Conservation (phyloP, 2,797 vertebrate genomes). For the Microhierax caerulescens region DNA sequence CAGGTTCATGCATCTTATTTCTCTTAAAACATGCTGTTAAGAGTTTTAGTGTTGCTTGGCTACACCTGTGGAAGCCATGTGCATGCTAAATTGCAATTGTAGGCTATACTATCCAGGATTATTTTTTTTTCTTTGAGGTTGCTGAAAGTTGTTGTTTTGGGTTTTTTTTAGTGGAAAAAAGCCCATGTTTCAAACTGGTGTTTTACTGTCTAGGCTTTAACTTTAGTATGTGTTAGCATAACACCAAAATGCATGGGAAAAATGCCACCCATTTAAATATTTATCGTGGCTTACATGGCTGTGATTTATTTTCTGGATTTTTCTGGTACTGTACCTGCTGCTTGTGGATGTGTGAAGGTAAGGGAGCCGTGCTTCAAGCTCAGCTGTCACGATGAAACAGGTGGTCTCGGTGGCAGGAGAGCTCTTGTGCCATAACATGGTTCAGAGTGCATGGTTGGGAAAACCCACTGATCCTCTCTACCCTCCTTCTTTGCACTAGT, state of each 20-base stretch:
- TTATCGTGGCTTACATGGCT: background rate
- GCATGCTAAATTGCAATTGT: background rate
- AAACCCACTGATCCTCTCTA: background rate
- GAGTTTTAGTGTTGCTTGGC: background rate
- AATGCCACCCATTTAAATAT: background rate
- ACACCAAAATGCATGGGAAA: background rate
- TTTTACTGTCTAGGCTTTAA: background rate
- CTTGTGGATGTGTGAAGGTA: background rate
- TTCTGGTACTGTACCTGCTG: background rate
- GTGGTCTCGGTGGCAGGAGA: background rate
- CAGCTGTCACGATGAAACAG: background rate
- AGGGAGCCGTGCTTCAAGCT: background rate
- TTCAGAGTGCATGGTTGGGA: background rate
- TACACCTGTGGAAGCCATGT: background rate
- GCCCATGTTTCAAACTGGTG: rapidly evolving
- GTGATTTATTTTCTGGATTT: background rate
- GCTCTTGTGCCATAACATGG: rapidly evolving
- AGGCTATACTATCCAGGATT: background rate
- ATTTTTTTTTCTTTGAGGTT: background rate
- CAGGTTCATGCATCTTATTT: background rate
- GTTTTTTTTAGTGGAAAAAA: background rate
- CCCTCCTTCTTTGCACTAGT: background rate
- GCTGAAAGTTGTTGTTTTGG: background rate
- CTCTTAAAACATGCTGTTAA: background rate
- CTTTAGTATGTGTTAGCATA: background rate